A percentile compares a stretch with the other conserved stretches of the same genome.
Conservation (phyloP, 2,113 vertebrate species). For the Coptodon bakossiorum region DNA sequence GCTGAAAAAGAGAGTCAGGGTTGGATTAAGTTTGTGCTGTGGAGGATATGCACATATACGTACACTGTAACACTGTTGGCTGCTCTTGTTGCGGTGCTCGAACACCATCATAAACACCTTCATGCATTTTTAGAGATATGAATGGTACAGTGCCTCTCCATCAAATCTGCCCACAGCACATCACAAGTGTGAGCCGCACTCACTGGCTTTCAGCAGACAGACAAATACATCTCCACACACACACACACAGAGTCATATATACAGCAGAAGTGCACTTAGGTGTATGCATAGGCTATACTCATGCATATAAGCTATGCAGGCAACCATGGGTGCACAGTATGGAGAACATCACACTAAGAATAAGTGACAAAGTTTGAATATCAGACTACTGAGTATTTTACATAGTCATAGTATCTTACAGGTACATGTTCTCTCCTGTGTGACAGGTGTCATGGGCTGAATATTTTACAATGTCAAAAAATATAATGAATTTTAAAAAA, state of each 20-base stretch:
- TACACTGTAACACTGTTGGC: neutral
- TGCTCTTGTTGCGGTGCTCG: neutral
- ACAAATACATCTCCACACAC: neutral
- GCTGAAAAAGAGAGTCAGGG: neutral
- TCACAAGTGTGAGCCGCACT: conserved; percentile 3
- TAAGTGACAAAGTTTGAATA: neutral
- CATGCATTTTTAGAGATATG: conserved; percentile 37
- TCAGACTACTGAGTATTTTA: neutral
- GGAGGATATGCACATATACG: conserved; percentile 27
- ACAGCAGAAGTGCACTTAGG: neutral
- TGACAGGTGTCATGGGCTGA: conserved; percentile 13
- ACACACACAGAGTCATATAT: neutral
- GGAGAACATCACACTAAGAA: neutral
- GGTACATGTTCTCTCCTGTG: neutral
- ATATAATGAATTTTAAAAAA: neutral
- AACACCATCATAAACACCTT: conserved; percentile 29
- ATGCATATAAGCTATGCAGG: neutral
- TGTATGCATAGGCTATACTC: neutral
- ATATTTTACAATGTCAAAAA: neutral
- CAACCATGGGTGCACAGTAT: neutral
- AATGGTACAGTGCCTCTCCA: conserved; percentile 41
- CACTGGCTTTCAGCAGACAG: neutral
- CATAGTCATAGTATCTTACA: neutral
- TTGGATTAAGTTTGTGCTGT: conserved; percentile 42
- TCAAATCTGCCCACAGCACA: conserved; percentile 39